Percentiles rank a stretch among this genome's conserved stretches.
Evolutionary conservation across 1,140 invertebrate species (phyloP).

Genomic region (Myzus persicae): DNA sequence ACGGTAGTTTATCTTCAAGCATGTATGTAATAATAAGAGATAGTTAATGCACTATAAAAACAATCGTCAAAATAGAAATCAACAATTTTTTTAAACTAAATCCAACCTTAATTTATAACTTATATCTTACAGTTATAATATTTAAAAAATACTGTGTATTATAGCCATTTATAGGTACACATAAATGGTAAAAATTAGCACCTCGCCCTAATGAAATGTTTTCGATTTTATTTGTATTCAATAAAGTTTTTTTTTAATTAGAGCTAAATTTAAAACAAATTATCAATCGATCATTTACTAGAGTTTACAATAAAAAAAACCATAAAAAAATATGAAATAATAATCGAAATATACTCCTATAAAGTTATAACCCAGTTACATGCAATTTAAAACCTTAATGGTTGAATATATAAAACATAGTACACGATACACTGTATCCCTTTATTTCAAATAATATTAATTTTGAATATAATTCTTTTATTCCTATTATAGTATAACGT

Average conservation of each 20-base stretch:
- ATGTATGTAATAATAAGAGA: not conserved
- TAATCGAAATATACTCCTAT: not conserved
- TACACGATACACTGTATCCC: not conserved
- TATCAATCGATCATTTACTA: not conserved
- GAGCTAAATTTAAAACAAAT: not conserved
- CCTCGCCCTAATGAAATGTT: not conserved
- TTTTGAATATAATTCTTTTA: not conserved
- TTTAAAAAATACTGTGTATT: not conserved
- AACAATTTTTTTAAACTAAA: not conserved
- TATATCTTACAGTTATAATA: not conserved
- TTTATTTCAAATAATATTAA: not conserved
- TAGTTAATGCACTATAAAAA: not conserved
- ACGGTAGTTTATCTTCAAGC: not conserved
- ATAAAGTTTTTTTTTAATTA: not conserved
- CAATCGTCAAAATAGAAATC: not conserved
- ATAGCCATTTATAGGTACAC: not conserved
- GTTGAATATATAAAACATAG: not conserved
- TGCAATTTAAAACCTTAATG: not conserved
- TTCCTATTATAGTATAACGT: not conserved
- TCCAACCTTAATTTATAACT: not conserved
- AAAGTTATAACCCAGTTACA: not conserved
- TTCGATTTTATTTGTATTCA: not conserved
- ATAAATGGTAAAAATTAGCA: not conserved
- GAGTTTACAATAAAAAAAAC: not conserved
- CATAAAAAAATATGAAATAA: not conserved